Base-by-base conservation (phyloP, 2,888 invertebrate genomes). In the Callimorpha dominula region DNA sequence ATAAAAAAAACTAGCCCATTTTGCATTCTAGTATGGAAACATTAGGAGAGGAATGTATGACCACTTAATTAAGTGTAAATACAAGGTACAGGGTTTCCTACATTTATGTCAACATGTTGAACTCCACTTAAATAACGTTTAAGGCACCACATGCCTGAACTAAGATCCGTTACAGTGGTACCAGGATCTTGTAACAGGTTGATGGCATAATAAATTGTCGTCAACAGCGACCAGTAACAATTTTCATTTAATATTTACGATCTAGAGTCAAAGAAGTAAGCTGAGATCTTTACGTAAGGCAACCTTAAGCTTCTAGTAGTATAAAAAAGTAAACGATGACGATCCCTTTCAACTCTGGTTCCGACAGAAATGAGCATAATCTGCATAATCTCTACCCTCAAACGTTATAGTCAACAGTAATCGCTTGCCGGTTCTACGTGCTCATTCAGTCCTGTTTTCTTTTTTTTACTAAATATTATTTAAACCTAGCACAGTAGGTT, bases 91-190 rank as follows among this genome's bases (percentile, higher is more conserved):
- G n/a, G 20, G 42, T 64, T 70, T 70, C 20, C 42, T 42, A 42
- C 31, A 11, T 54, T 64, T 20, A 52, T 15, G 15, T 17, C 31
- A 9, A 57, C 49, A 64, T 64, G 50, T 52, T 17, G 15, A 54
- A 64, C 20, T 54, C 43, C 54, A 64, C 64, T 52, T 64, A 63
- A 69, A 63, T 69, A 20, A 42, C 50, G 49, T 69, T 14, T 63
- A 50, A 63, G 17, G 9, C 15, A 68, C 57, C 20, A 68, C 43
- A 40, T 31, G 31, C n/a, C 40, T 63, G 63, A 63, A 63, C 40
- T 63, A 50, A 6, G 63, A 50, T 42, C 63, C 62, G 69, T 69
- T 63, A 69, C 42, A 50, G 15, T n/a, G n/a, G 50, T 31, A 6
- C 6, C 50, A 50, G 17, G 50, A 42, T 42, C 15, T 68, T 11